Evolutionary conservation across 2,113 vertebrate genomes (phyloP).

Genomic region (Ophthalmolycus amberensis): DNA sequence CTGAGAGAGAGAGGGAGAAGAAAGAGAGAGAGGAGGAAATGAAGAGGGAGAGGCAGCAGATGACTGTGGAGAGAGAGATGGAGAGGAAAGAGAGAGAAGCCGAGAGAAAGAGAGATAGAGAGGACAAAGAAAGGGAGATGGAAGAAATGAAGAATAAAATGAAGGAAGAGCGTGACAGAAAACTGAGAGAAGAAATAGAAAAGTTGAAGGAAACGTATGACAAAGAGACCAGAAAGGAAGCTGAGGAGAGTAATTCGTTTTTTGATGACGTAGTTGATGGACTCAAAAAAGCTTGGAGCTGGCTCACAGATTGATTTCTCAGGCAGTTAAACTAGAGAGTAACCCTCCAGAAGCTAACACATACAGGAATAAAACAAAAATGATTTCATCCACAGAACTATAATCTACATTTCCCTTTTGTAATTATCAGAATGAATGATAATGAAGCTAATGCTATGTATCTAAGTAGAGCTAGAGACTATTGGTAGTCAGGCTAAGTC

Average conservation of each 20-base stretch:
- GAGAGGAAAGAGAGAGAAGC: neutral
- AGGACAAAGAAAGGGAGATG: neutral
- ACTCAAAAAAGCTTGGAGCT: too few relatives aligned
- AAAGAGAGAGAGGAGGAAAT: neutral
- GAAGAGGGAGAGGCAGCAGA: neutral
- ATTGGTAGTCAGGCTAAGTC: too few relatives aligned
- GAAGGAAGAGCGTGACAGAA: neutral
- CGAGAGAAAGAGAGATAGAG: neutral
- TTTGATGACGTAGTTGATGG: accelerated
- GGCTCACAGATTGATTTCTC: too few relatives aligned
- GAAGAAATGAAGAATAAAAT: neutral
- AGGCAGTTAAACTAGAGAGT: neutral
- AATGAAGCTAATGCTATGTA: neutral
- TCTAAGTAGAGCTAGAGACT: neutral
- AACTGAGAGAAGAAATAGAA: neutral
- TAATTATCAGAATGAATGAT: neutral
- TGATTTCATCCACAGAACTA: neutral
- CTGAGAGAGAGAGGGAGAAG: neutral
- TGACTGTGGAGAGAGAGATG: too few relatives aligned
- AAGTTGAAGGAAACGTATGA: too few relatives aligned
- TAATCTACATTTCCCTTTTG: neutral
- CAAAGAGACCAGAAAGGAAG: too few relatives aligned
- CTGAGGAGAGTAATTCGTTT: too few relatives aligned
- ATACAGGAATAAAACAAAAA: neutral
- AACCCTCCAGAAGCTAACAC: too few relatives aligned